A percentile compares a stretch with the other conserved stretches of the same genome.
Evolutionary conservation across 2,888 invertebrate species (phyloP).

Genomic region (Acleris holmiana): DNA sequence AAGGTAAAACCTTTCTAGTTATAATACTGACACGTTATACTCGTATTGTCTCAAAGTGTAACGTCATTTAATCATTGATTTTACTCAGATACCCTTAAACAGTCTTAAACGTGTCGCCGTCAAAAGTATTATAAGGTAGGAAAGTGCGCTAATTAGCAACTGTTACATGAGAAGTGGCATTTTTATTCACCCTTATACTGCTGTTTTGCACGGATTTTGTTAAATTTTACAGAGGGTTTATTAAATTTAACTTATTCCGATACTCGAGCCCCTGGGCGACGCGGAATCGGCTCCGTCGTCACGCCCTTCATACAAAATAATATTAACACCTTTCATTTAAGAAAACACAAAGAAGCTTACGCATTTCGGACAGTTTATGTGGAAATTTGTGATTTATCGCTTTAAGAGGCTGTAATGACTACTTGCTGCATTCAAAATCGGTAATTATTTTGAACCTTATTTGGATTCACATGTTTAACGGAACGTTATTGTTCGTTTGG

Average conservation of each 20-base stretch:
- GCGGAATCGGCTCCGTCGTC: conserved; percentile 39
- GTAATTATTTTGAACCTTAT: no score
- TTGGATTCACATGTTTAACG: no score
- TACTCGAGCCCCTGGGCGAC: conserved; percentile 36
- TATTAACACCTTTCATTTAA: conserved; percentile 48
- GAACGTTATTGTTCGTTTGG: no score
- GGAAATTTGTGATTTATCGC: conserved; percentile 20
- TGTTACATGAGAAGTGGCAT: conserved; percentile 1
- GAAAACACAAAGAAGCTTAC: conserved; percentile 19
- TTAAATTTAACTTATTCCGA: conserved; percentile 33
- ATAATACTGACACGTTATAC: no score
- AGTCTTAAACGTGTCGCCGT: neutral
- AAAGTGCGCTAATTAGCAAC: conserved; percentile 27
- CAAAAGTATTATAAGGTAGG: conserved; percentile 9
- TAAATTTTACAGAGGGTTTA: conserved; percentile 21
- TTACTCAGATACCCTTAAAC: no score
- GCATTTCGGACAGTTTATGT: conserved; percentile 31
- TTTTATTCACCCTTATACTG: conserved; percentile 12
- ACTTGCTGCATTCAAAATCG: no score
- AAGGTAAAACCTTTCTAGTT: no score
- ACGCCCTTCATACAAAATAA: conserved; percentile 47
- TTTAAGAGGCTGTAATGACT: neutral
- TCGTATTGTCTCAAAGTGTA: no score
- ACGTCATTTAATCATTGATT: no score
- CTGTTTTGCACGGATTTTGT: conserved; percentile 22